These are phyloP conservation scores for Dryoscopus gambensis DNA, from an alignment of 2,113 vertebrate species.

Conservation along the genomic window DNA sequence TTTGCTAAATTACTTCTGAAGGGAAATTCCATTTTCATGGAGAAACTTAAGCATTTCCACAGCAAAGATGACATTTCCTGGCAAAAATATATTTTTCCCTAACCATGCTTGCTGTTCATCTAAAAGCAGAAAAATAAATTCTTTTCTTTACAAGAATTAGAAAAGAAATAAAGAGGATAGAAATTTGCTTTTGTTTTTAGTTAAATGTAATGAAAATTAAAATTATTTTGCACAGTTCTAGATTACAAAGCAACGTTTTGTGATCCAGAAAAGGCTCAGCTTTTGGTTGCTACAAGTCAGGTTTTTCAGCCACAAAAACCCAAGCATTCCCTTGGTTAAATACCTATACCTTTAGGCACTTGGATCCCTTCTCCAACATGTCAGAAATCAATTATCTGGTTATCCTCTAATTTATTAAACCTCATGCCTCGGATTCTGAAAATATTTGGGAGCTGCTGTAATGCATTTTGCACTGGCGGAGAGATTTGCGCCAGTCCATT, in stretches of 20 bases:
- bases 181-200: not conserved
- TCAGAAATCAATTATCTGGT: conserved; percentile 12
- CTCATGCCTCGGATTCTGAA: not conserved
- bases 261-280: not conserved
- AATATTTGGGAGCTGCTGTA: conserved; percentile 16
- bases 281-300: not conserved
- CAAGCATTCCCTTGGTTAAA: not conserved
- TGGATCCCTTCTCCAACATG: not conserved
- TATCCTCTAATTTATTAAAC: conserved; percentile 32
- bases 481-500: not conserved
- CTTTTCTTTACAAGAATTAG: not conserved
- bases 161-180: not conserved
- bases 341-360: not conserved
- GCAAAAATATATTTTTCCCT: not conserved
- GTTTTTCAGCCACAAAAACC: not conserved
- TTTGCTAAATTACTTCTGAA: conserved; percentile 10
- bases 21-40: conserved; percentile 43
- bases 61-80: conserved; percentile 38
- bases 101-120: not conserved
- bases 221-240: not conserved
- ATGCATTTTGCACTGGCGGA: not conserved
- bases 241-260: not conserved
- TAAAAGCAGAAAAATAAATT: not conserved
- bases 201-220: not conserved
- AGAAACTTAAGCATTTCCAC: conserved; percentile 49